Evolutionary conservation across 1,140 invertebrate genomes (phyloP).

Genomic region (Trinorchestia longiramus): DNA sequence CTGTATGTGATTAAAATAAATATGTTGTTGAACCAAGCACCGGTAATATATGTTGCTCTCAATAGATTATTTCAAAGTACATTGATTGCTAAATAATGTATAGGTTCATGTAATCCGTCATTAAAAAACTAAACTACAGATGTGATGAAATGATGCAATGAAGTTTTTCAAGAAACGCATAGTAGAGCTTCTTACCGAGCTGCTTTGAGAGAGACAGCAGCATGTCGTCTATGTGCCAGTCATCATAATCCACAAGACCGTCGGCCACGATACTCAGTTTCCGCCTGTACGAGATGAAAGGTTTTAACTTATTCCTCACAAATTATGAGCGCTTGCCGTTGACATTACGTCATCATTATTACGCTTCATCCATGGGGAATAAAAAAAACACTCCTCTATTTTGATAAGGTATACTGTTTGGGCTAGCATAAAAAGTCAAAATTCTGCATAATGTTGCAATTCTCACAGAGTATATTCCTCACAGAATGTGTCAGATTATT

Average conservation of each 20-base stretch:
- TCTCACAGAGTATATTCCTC: not conserved
- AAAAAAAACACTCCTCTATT: too few species aligned
- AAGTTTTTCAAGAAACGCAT: not conserved
- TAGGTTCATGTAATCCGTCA: not conserved
- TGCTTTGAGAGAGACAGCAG: conserved; percentile 36
- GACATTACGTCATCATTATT: too few species aligned
- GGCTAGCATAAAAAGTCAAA: too few species aligned
- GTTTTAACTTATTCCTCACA: not conserved
- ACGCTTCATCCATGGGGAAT: too few species aligned
- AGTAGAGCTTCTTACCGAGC: conserved; percentile 16
- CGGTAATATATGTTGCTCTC: not conserved
- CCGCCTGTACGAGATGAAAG: not conserved
- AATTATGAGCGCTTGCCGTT: too few species aligned
- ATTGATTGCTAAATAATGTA: not conserved
- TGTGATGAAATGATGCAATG: not conserved
- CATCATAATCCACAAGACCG: conserved; percentile 22
- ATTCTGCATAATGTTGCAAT: too few species aligned
- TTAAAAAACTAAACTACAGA: not conserved
- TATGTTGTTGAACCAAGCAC: not conserved
- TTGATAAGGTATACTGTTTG: too few species aligned
- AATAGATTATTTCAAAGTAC: not conserved
- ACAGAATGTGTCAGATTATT: not conserved
- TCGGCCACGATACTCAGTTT: conserved; percentile 52
- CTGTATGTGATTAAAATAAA: not conserved
- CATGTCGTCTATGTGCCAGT: conserved; percentile 56